Evolutionary conservation across 2,888 invertebrate genomes (phyloP).

Genomic region (Noctua janthe): DNA sequence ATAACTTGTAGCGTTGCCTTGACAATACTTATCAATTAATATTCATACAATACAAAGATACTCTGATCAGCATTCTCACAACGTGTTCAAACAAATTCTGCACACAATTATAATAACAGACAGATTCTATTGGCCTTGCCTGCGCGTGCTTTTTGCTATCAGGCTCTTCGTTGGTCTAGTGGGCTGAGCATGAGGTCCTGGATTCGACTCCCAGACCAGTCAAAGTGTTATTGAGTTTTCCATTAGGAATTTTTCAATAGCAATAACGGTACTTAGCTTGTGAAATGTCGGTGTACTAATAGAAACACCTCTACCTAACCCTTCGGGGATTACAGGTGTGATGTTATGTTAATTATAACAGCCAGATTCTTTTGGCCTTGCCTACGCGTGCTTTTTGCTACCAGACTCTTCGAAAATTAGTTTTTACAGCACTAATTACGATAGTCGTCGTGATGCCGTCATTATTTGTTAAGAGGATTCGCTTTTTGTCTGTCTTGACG

Average conservation of each 20-base stretch:
- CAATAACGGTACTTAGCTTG: background rate
- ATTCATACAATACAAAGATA: constrained; percentile 52
- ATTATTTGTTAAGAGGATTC: constrained; percentile 60
- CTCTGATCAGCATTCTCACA: constrained; percentile 50
- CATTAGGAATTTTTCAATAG: background rate
- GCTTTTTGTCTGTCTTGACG: constrained; percentile 52
- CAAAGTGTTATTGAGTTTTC: background rate
- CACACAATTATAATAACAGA: constrained; percentile 52
- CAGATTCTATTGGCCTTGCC: constrained; percentile 63
- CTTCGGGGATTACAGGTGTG: background rate
- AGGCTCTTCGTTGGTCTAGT: constrained; percentile 37
- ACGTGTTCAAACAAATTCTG: constrained; percentile 50
- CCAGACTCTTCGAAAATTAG: constrained; percentile 64
- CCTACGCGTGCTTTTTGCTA: constrained; percentile 67
- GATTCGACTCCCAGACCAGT: background rate
- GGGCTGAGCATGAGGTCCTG: background rate
- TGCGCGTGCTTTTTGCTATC: constrained; percentile 67
- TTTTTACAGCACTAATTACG: constrained; percentile 71
- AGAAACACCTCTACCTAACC: background rate
- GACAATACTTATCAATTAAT: constrained; percentile 50
- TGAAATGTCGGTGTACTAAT: background rate
- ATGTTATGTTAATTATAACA: constrained; percentile 37
- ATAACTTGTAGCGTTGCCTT: constrained; percentile 39
- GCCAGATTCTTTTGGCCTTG: constrained; percentile 60
- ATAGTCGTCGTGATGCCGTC: constrained; percentile 59